phyloP scores from a whole-genome alignment of 2,888 invertebrate genomes.

The Myathropa florea region DNA sequence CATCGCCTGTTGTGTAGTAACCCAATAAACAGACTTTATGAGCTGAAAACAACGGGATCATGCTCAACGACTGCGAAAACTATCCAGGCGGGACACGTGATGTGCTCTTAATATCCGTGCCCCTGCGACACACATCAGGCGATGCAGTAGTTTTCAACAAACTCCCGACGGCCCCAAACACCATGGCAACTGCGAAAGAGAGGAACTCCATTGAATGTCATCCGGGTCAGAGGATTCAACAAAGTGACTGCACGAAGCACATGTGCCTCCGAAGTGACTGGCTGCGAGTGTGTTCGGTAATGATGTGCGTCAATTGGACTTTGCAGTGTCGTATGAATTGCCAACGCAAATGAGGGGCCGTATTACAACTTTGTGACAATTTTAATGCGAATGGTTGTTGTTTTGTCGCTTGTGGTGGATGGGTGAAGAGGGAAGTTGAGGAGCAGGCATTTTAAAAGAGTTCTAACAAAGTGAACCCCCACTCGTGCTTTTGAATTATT shows the following conservation, averaged over 20 bases:
- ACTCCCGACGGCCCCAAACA: background rate
- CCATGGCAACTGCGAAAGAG: background rate
- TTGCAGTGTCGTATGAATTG: background rate
- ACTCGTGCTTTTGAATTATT: too few relatives aligned
- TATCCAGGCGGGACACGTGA: background rate
- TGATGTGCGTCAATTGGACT: background rate
- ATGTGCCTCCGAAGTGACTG: background rate
- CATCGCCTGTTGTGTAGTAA: constrained; percentile 13
- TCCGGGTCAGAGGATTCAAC: background rate
- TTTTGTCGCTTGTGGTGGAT: background rate
- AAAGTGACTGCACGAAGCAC: background rate
- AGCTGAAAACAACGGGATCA: constrained; percentile 4
- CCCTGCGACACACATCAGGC: background rate
- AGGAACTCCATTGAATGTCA: background rate
- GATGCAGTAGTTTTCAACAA: background rate
- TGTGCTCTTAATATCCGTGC: background rate
- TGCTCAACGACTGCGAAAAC: background rate
- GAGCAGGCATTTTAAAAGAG: background rate
- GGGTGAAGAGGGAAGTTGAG: background rate
- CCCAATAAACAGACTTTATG: constrained; percentile 14
- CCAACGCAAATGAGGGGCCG: background rate
- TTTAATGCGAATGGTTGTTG: background rate
- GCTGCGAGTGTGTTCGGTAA: too few relatives aligned
- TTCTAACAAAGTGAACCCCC: too few relatives aligned
- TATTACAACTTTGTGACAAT: background rate